These are phyloP conservation scores for Lampris incognitus DNA, from an alignment of 2,113 vertebrate species.

Conservation along the genomic window DNA sequence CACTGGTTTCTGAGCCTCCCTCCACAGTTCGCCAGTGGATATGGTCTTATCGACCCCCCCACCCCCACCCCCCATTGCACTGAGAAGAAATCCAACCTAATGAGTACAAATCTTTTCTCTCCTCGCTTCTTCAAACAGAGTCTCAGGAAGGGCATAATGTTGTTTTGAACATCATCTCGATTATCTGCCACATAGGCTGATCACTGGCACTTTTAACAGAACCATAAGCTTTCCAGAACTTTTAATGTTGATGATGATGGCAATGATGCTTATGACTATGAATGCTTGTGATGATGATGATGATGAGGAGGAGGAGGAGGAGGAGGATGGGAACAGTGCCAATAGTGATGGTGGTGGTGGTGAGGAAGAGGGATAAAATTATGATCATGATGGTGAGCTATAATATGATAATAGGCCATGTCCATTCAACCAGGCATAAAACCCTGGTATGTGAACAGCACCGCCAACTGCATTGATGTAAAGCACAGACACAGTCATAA, in stretches of 20 bases:
- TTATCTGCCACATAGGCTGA: not conserved
- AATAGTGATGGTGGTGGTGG: no score
- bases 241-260: no score
- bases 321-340: not conserved
- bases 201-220: not conserved
- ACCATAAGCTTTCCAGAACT: not conserved
- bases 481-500: no score
- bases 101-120: slow-evolving; percentile 33
- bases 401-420: not conserved
- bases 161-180: not conserved
- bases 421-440: no score
- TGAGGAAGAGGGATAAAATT: not conserved
- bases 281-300: no score
- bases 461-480: no score
- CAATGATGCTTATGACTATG: no score
- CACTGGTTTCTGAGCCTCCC: slow-evolving; percentile 57
- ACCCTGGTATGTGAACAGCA: no score
- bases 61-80: not conserved
- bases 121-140: not conserved
- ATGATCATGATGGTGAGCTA: not conserved
- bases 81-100: slow-evolving; percentile 28
- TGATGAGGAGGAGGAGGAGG: not conserved
- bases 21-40: slow-evolving; percentile 42
- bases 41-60: slow-evolving; percentile 40
- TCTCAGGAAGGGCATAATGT: not conserved